Percentiles rank a stretch among this genome's conserved stretches.
These are phyloP conservation scores for Cranoglanis bouderius DNA, from an alignment of 2,113 vertebrate species.

Conservation along the genomic window DNA sequence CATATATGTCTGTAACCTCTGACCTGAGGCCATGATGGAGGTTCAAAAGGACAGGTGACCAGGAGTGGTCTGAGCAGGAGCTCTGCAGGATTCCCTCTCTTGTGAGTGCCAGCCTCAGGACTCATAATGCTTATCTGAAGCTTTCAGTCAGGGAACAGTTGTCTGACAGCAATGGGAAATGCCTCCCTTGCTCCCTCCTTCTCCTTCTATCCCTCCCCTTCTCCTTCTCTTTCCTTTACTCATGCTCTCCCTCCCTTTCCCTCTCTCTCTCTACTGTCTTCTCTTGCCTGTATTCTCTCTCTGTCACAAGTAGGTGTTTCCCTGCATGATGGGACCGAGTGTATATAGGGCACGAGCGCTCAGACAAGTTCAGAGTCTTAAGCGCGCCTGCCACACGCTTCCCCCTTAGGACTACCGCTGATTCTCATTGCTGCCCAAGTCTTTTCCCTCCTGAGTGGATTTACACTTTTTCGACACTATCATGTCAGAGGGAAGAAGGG, in stretches of 20 bases:
- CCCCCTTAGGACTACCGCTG: conserved; percentile 68
- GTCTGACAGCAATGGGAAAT: conserved; percentile 76
- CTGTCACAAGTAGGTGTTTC: conserved; percentile 73
- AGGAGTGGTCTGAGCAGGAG: background rate
- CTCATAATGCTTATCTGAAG: conserved; percentile 64
- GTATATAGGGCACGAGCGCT: conserved; percentile 75
- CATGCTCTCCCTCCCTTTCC: conserved; percentile 29
- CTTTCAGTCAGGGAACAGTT: conserved; percentile 69
- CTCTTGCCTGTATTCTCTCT: conserved; percentile 47
- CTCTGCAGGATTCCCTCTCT: background rate
- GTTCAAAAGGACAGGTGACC: background rate
- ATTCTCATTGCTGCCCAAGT: conserved; percentile 34
- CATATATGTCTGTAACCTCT: background rate
- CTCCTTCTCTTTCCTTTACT: conserved; percentile 44
- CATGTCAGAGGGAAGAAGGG: conserved; percentile 70
- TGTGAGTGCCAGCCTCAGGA: conserved; percentile 51
- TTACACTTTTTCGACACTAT: conserved; percentile 68
- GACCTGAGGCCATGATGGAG: background rate
- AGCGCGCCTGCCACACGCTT: conserved; percentile 68
- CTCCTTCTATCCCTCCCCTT: conserved; percentile 54
- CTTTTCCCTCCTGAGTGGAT: conserved; percentile 66
- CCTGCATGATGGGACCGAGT: conserved; percentile 74
- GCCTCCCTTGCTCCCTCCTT: conserved; percentile 61
- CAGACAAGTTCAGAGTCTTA: conserved; percentile 73
- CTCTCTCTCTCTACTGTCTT: conserved; percentile 36